phyloP scores from a whole-genome alignment of 2,113 vertebrate genomes.

The Phalacrocorax brasilianus region DNA sequence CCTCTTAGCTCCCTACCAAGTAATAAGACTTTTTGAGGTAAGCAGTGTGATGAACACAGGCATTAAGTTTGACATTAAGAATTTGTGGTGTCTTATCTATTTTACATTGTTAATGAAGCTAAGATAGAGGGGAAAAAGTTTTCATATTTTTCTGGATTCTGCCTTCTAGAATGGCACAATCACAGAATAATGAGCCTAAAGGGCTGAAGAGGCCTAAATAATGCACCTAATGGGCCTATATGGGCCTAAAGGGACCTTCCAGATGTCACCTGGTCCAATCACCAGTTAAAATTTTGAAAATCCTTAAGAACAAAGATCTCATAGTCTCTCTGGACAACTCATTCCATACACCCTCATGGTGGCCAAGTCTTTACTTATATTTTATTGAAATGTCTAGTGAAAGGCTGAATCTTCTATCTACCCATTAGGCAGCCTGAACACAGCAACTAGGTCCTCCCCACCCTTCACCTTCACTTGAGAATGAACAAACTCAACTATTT shows the following conservation, averaged over 20 bases:
- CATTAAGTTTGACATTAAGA: neutral
- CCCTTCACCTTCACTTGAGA: neutral
- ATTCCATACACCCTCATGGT: neutral
- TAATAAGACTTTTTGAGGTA: neutral
- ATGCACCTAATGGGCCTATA: neutral
- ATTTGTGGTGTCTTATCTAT: neutral
- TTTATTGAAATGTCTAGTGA: neutral
- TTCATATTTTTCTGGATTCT: neutral
- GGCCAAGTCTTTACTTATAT: neutral
- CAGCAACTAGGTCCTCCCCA: accelerated
- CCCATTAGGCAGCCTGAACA: neutral
- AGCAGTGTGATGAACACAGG: neutral
- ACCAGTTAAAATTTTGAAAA: neutral
- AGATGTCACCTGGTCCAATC: neutral
- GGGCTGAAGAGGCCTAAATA: neutral
- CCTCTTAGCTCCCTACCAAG: neutral
- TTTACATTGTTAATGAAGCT: neutral
- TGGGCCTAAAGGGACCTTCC: neutral
- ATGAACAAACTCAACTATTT: neutral
- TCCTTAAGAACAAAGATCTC: neutral
- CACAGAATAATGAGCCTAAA: neutral
- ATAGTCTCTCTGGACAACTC: neutral
- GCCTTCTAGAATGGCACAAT: neutral
- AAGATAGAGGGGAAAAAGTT: neutral
- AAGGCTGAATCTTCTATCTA: neutral